Conservation (phyloP, 2,797 vertebrate genomes). For the Melanotaenia nigrans region DNA sequence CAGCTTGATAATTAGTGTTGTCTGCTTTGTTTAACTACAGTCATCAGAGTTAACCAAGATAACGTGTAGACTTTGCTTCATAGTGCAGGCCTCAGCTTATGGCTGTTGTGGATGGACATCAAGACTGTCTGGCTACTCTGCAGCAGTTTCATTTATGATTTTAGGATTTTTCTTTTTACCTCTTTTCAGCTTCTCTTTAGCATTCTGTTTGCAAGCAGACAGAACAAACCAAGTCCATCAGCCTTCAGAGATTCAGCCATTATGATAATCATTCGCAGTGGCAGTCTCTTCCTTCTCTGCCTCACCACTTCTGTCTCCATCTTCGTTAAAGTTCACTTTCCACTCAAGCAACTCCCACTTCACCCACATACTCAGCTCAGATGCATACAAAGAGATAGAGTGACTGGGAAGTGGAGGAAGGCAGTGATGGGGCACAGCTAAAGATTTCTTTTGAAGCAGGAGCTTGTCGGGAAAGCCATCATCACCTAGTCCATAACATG, state of each 20-base stretch:
- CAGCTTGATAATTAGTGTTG: too few species aligned
- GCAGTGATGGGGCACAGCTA: not conserved
- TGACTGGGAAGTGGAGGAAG: conserved; percentile 1
- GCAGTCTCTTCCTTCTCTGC: conserved; percentile 22
- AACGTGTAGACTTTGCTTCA: not conserved
- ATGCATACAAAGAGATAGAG: conserved; percentile 13
- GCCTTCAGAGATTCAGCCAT: conserved; percentile 16
- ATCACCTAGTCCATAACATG: conserved; percentile 38
- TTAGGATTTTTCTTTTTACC: not conserved
- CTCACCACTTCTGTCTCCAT: not conserved
- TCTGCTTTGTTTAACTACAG: too few species aligned
- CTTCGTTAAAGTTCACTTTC: conserved; percentile 30
- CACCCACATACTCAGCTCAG: conserved; percentile 27
- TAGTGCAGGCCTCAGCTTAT: not conserved
- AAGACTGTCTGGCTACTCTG: not conserved
- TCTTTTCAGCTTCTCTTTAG: not conserved
- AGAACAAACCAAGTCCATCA: conserved; percentile 24
- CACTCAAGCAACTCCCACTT: conserved; percentile 30
- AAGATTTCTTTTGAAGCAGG: conserved; percentile 19
- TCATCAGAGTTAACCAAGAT: too few species aligned
- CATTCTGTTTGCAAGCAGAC: not conserved
- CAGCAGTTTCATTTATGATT: not conserved
- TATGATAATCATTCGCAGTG: conserved; percentile 27
- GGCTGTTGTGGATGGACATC: not conserved
- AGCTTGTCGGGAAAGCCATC: conserved; percentile 34